Percentiles rank a stretch among this genome's conserved stretches.
Evolutionary conservation across 2,113 vertebrate genomes (phyloP).

Genomic region (Catharus fuscescens): DNA sequence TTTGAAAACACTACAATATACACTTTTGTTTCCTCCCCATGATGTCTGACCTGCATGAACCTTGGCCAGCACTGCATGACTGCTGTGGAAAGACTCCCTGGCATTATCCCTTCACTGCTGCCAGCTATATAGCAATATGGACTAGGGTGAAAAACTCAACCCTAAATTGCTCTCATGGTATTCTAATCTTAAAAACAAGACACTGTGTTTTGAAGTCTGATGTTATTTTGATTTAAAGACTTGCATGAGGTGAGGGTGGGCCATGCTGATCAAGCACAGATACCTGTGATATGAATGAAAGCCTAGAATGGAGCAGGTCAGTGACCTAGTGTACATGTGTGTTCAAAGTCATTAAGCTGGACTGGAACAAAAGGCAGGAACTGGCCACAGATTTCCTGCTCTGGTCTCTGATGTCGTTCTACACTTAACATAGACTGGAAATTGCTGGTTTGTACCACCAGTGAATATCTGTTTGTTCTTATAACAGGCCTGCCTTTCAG

Average conservation of each 20-base stretch:
- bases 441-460: background rate
- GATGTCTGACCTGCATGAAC: background rate
- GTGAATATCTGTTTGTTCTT: background rate
- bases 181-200: background rate
- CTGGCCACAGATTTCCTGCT: background rate
- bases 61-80: background rate
- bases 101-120: background rate
- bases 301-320: background rate
- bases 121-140: background rate
- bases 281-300: background rate
- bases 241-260: background rate
- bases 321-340: background rate
- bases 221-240: background rate
- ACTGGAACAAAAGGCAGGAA: background rate
- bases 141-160: background rate
- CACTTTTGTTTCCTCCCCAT: background rate
- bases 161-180: rapidly evolving
- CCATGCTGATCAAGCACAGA: background rate
- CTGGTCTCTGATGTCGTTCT: background rate
- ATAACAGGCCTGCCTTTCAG: background rate
- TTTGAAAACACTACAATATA: background rate
- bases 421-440: background rate
- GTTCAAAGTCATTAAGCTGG: background rate
- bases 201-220: background rate
- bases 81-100: background rate